Evolutionary conservation across 2,888 invertebrate species (phyloP), one percentile per base, ranked within the genome.

Genomic region (Timema podura): DNA sequence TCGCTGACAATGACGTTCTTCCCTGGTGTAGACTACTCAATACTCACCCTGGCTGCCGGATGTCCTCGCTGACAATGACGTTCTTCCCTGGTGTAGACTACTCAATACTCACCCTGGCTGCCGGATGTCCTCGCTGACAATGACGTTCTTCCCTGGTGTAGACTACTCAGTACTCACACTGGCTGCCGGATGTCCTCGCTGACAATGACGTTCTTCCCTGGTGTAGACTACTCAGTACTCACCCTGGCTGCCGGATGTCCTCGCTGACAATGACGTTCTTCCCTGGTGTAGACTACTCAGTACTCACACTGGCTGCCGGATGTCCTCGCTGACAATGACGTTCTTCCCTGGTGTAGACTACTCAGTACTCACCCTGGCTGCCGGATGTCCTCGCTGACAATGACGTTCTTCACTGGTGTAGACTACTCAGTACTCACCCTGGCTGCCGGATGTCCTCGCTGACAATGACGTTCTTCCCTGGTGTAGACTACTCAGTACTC

Each of bases 241-340:
- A 81, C 81, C 78, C 81, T 79, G 16, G 77, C 74, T 68, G 77
- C 76, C 69, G 81, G 79, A 59, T 85, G 81, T 79, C 83, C 83
- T n/a, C 2, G 30, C 3, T 30, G 30, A 30, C 30, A 1, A 30
- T 30, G 30, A 30, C 30, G 30, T 30, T 30, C 2, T 57, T 3
- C 57, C 15, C 9, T 13, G 0, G 64, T 16, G n/a, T n/a, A n/a
- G n/a, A n/a, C n/a, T n/a, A n/a, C 30, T 2, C 49, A 6, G 7
- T 9, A 73, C 79, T 75, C 75, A 81, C 81, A 78, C 81, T 79
- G 16, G 77, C 74, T 68, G 77, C 76, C 69, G 81, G 79, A 59
- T 85, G 81, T 79, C 83, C 83, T n/a, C 2, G 30, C 3, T 30
- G 30, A 30, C 30, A 1, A 30, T 30, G 30, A 30, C 30, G 30